phyloP scores from a whole-genome alignment of 1,140 invertebrate genomes.

The Camponotus vicinus region DNA sequence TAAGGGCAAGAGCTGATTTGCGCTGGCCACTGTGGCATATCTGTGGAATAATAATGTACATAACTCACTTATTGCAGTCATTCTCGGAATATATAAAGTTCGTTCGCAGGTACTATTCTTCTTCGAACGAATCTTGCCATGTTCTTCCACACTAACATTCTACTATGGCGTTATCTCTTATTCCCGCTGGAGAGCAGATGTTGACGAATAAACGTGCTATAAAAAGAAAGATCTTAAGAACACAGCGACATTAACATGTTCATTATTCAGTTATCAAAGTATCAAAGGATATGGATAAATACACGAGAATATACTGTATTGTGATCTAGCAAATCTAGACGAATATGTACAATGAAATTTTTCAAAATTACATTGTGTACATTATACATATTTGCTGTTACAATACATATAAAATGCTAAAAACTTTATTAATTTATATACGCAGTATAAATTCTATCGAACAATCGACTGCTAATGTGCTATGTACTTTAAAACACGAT shows the following conservation, averaged over 20 bases:
- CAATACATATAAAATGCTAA: slow-evolving; percentile 14
- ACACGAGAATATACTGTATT: slow-evolving; percentile 8
- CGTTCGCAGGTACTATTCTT: slow-evolving; percentile 55
- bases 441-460: slow-evolving; percentile 31
- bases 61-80: slow-evolving; percentile 75
- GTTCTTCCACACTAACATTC: slow-evolving; percentile 70
- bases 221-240: slow-evolving; percentile 31
- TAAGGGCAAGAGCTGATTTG: slow-evolving; percentile 75
- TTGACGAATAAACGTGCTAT: slow-evolving; percentile 51
- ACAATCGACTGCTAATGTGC: slow-evolving; percentile 33
- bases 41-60: slow-evolving; percentile 71
- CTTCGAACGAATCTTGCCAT: slow-evolving; percentile 74
- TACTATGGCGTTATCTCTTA: slow-evolving; percentile 43
- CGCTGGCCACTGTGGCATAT: slow-evolving; percentile 55
- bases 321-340: background rate
- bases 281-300: background rate
- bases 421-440: slow-evolving; percentile 13
- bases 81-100: slow-evolving; percentile 57
- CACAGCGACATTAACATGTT: slow-evolving; percentile 54
- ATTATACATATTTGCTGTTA: slow-evolving; percentile 47
- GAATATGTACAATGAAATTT: slow-evolving; percentile 25
- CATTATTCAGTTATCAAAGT: slow-evolving; percentile 37
- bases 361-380: slow-evolving; percentile 38
- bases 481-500: slow-evolving; percentile 30
- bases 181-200: slow-evolving; percentile 41